Base-by-base conservation (phyloP, 2,113 vertebrate species). In the Zosterops hypoxanthus region DNA sequence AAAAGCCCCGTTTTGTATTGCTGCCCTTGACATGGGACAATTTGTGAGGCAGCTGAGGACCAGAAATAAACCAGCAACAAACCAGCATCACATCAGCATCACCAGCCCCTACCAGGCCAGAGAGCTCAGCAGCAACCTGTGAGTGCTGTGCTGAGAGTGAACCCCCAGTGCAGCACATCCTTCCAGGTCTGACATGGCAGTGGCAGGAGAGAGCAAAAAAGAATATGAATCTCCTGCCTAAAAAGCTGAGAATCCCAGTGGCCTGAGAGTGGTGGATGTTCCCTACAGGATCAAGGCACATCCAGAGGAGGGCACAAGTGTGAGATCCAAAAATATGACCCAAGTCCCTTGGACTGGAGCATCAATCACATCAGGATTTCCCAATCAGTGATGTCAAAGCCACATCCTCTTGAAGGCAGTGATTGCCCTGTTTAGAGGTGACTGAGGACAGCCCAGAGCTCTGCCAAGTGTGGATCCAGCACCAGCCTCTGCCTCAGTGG, bases 21-120 rank as follows among this genome's bases (percentile, higher is more conserved):
- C 81, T 82, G 4, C 61, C 34, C 60, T 80, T 20, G 29, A 12
- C 31, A 65, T 1, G 8, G 68, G 65, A 41, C 6, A 36, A 25
- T 8, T 7, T 5, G 8, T 1, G 4, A 19, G 44, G 55, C 42
- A 53, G 46, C n/a, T 2, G 7, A 33, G 59, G 18, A 5, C 41
- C 12, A 1, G 76, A 10, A 47, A 42, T 12, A 44, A 57, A 57
- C 21, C 56, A 59, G 55, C 6, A 22, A n/a, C 9, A 44, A 41
- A 61, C n/a, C 3, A 2, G 61, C 56, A 49, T 4, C 1, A 0
- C 42, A 61, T 20, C 3, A 2, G 61, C 56, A 49, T 4, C 0
- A 0, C 42, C 65, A 41, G 73, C 19, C 12, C 20, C 57, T 2
- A 0, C 7, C 17, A 28, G 52, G 31, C 23, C 1, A 0, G 55